Evolutionary conservation across 2,113 vertebrate species (phyloP).

Genomic region (Columbina picui): DNA sequence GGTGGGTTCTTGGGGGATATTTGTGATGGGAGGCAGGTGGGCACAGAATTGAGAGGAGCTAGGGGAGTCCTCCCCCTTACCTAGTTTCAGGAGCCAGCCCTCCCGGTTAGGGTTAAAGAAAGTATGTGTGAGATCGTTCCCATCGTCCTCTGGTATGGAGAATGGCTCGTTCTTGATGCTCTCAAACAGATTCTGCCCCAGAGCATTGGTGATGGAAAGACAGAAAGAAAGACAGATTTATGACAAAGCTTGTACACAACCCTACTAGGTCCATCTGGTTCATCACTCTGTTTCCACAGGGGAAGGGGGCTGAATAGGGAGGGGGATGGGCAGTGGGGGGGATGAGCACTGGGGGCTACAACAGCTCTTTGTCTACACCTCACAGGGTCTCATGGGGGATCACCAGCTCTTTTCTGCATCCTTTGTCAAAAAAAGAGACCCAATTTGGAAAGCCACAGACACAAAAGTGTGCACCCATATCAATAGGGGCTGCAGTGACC

Average conservation of each 20-base stretch:
- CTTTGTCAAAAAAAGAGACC: neutral
- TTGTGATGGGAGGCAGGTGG: neutral
- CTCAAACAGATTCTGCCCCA: slow-evolving; percentile 86
- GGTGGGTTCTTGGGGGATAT: neutral
- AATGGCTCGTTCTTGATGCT: slow-evolving; percentile 94
- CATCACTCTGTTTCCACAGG: neutral
- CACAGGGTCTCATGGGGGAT: neutral
- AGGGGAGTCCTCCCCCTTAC: slow-evolving; percentile 68
- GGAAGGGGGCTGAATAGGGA: neutral
- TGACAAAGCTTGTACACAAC: neutral
- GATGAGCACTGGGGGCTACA: neutral
- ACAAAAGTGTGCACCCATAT: neutral
- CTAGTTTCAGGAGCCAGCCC: slow-evolving; percentile 96
- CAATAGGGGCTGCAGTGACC: neutral
- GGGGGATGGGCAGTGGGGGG: neutral
- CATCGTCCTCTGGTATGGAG: slow-evolving; percentile 94
- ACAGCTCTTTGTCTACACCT: neutral
- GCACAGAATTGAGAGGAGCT: neutral
- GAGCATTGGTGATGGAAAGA: neutral
- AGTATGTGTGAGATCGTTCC: slow-evolving; percentile 92
- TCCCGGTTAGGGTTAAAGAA: slow-evolving; percentile 96
- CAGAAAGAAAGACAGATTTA: neutral
- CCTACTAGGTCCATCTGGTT: neutral
- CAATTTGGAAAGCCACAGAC: neutral
- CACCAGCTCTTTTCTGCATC: neutral